Base-by-base conservation (phyloP, 2,888 invertebrate species). In the Diogma glabrata region DNA sequence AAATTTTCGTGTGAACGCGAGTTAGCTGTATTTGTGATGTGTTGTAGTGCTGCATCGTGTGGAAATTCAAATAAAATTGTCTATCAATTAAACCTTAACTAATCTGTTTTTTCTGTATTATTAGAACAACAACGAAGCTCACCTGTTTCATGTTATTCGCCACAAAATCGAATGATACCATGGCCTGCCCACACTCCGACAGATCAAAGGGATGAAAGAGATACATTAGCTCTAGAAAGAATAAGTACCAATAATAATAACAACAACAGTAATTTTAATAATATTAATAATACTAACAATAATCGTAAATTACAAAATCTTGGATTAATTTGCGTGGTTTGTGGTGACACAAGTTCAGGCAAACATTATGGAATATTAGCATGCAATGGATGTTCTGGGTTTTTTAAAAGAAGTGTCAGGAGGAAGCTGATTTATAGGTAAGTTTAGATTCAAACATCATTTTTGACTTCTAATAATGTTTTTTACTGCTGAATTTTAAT, bases 371-470 rank as follows among this genome's bases (percentile, higher is more conserved):
- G 97, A 1, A 96, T 97, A 63, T 77, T 97, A 56, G 97, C 97
- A 0, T 99, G 99, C 71, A 99, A 99, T 64, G 99, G 99, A 1
- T 99, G 99, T 75, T 94, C 93, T 52, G 99, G 99, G 0, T 99
- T 99, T 75, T 99, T 99, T 76, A 99, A 99, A 67, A 73, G 97
- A 57, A 93, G 92, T 58, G 96, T 97, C 30, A 77, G 96, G 51
- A 78, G 96, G 64, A 95, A 96, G 74, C 81, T 97, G 55, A 95
- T 96, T 60, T 97, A 97, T 77, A 87, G 96, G 96, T 94, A 20
- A 30, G 43, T 43, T 22, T 14, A 9, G n/a, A n/a, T 14, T 5
- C 30, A 8, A n/a, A n/a, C n/a, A n/a, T n/a, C n/a, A n/a, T n/a
- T n/a, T n/a, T n/a, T n/a, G n/a, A n/a, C n/a, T n/a, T n/a, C n/a